Conservation (phyloP, 2,113 vertebrate species). For the Spea multiplicata region DNA sequence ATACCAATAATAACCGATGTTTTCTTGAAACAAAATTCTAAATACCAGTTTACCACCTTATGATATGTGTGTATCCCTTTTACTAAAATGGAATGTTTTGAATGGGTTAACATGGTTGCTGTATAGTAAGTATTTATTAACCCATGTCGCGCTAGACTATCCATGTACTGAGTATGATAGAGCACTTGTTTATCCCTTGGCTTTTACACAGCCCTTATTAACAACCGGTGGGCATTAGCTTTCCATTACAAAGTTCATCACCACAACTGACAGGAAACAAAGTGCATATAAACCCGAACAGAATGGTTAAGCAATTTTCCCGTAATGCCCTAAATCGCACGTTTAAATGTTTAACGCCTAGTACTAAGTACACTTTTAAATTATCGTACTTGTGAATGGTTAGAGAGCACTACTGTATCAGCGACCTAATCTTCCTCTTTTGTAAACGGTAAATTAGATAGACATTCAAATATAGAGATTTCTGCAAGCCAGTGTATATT, state of each 20-base stretch:
- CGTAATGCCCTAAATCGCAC: slow-evolving; percentile 50
- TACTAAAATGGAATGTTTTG: background rate
- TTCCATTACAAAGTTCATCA: slow-evolving; percentile 52
- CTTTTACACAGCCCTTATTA: slow-evolving; percentile 38
- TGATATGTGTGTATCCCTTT: too few species aligned
- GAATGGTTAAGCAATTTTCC: slow-evolving; percentile 50
- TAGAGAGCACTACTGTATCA: slow-evolving; percentile 44
- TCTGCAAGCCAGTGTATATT: slow-evolving; percentile 38
- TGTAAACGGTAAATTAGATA: slow-evolving; percentile 46
- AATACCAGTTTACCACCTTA: too few species aligned
- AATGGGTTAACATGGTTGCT: slow-evolving; percentile 9
- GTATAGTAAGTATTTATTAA: background rate
- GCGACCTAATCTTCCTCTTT: slow-evolving; percentile 47
- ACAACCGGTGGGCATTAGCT: slow-evolving; percentile 36
- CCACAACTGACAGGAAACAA: slow-evolving; percentile 49
- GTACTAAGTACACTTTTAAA: slow-evolving; percentile 51
- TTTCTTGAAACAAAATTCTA: too few species aligned
- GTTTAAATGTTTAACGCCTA: slow-evolving; percentile 53
- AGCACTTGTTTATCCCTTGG: slow-evolving; percentile 23
- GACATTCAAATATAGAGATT: slow-evolving; percentile 43
- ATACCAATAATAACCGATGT: too few species aligned
- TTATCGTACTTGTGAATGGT: slow-evolving; percentile 39
- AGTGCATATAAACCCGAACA: slow-evolving; percentile 50
- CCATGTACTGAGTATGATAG: slow-evolving; percentile 26
- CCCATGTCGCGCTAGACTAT: slow-evolving; percentile 5